Base-by-base conservation (phyloP, 2,113 vertebrate species). In the Oncorhynchus clarkii region DNA sequence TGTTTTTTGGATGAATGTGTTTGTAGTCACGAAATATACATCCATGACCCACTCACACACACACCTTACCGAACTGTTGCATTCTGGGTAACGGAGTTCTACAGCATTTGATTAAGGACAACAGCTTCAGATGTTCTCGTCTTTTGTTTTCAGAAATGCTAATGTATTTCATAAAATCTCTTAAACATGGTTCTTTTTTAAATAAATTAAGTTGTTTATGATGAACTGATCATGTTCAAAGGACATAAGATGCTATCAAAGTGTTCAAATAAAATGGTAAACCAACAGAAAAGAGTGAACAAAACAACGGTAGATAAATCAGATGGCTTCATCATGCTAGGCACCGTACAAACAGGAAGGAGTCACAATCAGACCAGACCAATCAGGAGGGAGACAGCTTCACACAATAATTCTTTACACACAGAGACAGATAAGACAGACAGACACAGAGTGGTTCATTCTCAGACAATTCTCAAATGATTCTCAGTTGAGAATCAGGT, bases 301-400 rank as follows among this genome's bases (percentile, higher is more conserved):
- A 59, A 74, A 57, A 70, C 71, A 67, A 79, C 16, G 67, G 2
- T 57, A 79, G 83, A 59, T 0, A 71, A 82, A 82, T 45, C 16
- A 71, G 80, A 81, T 80, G 67, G 34, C 86, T 87, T 81, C 77
- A 80, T 87, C 85, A 89, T 89, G 85, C 89, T 87, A 82, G 84
- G 89, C 84, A 88, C 86, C 82, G 84, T 80, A 85, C 72, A 80
- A 85, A 88, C 77, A 82, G 80, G 70, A 72, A 79, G 57, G 78
- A 87, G 77, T 75, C 82, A 76, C 67, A 80, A 79, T 60, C 68
- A 70, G 65, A 26, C 29, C 72, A 45, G 65, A 29, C 24, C 70
- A 45, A 27, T 45, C n/a, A 24, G 39, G 39, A 20, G 73, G 9
- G 67, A 82, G 67, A 62, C 73, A 78, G 74, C 68, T 79, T 76